These are phyloP conservation scores for Cichladusa arquata DNA, from an alignment of 2,113 vertebrate genomes.

Conservation along the genomic window DNA sequence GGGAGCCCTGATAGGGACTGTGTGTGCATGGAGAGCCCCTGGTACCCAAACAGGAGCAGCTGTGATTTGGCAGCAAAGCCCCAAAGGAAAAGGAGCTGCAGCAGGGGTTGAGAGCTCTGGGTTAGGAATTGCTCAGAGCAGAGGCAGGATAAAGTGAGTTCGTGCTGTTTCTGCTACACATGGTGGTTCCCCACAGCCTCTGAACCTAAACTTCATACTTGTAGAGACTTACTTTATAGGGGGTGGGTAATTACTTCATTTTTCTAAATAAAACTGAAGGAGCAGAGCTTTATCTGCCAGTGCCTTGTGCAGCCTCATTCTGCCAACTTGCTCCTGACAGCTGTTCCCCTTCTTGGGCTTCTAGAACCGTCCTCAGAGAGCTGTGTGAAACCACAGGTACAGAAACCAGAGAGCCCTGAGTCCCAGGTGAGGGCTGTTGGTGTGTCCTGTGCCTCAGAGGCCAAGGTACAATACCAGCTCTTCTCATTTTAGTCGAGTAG, in stretches of 20 bases:
- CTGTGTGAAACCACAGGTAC: neutral
- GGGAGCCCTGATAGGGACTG: fast-evolving
- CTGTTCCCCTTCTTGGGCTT: neutral
- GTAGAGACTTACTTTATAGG: neutral
- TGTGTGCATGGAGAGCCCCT: neutral
- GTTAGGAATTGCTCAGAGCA: neutral
- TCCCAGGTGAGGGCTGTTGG: neutral
- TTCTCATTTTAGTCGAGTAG: neutral
- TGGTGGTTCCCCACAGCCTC: neutral
- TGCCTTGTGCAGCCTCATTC: neutral
- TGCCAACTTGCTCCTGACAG: neutral
- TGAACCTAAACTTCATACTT: neutral
- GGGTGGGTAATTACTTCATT: neutral
- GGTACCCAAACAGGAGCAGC: neutral
- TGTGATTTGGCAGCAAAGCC: neutral
- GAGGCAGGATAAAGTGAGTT: neutral
- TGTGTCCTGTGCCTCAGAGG: neutral
- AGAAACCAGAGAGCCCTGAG: neutral
- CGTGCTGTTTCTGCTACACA: neutral
- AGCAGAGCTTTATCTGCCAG: neutral
- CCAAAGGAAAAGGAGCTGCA: neutral
- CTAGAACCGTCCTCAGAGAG: neutral
- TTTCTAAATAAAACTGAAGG: neutral
- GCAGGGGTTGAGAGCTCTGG: neutral
- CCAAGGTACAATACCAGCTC: neutral